Evolutionary conservation across 2,113 vertebrate genomes (phyloP).

Genomic region (Microcebus tavaratra): DNA sequence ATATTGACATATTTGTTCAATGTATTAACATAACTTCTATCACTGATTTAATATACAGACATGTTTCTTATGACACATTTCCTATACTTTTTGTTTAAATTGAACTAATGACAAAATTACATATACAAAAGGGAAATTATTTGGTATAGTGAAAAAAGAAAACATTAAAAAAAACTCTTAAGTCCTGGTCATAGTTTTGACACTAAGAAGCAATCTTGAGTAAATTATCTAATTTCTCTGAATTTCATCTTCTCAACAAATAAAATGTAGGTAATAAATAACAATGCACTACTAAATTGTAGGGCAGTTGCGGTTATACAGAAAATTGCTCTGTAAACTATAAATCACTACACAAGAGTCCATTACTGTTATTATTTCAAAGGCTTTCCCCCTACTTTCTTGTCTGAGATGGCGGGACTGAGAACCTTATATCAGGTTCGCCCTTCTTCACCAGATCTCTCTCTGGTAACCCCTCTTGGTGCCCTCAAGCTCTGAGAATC

Average conservation of each 20-base stretch:
- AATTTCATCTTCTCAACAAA: background rate
- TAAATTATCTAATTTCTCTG: background rate
- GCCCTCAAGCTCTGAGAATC: background rate
- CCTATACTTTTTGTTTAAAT: background rate
- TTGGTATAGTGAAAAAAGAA: background rate
- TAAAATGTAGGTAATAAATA: background rate
- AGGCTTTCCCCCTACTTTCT: background rate
- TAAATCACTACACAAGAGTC: background rate
- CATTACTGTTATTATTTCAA: background rate
- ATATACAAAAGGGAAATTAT: background rate
- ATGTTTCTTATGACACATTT: background rate
- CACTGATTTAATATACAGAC: background rate
- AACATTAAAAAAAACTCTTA: background rate
- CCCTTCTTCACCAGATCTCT: fast-evolving
- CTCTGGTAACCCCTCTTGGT: background rate
- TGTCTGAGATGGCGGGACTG: background rate
- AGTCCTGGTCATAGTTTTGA: background rate
- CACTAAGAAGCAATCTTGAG: background rate
- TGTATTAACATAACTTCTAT: background rate
- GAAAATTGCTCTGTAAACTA: background rate
- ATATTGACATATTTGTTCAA: background rate
- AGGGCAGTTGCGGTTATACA: background rate
- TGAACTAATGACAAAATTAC: background rate
- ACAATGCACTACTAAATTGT: background rate
- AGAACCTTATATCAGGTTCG: background rate